Conservation (phyloP, 2,113 vertebrate genomes). For the Sylvietta virens region DNA sequence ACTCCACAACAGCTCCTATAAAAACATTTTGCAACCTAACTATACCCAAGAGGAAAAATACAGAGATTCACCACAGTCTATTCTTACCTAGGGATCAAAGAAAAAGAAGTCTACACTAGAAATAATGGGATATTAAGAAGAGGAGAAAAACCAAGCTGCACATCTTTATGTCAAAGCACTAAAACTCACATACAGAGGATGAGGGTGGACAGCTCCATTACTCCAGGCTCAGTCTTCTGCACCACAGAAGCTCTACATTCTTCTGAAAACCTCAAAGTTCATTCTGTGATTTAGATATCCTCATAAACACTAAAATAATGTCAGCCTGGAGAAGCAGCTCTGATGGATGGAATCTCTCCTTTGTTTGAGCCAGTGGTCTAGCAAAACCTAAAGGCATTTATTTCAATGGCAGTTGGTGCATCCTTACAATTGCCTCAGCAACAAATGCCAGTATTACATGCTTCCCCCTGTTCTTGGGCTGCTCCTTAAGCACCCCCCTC, state of each 20-base stretch:
- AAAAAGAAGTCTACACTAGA: background rate
- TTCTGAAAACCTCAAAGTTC: background rate
- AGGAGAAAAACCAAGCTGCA: background rate
- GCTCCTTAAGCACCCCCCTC: background rate
- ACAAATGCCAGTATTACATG: background rate
- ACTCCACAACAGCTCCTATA: background rate
- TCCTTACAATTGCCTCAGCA: background rate
- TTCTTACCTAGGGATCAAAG: background rate
- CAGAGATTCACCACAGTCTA: background rate
- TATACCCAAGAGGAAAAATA: background rate
- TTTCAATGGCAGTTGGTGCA: background rate
- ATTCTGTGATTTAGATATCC: background rate
- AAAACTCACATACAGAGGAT: background rate
- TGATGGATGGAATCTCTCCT: background rate
- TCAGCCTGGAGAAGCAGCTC: background rate
- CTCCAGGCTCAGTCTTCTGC: background rate
- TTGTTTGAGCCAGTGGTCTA: background rate
- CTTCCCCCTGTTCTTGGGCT: background rate
- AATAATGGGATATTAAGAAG: background rate
- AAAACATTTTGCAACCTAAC: background rate
- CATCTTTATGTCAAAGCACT: background rate
- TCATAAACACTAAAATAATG: background rate
- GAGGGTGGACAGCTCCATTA: background rate
- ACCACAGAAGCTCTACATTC: background rate
- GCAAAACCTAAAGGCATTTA: background rate